A percentile compares a stretch with the other conserved stretches of the same genome.
Evolutionary conservation across 2,797 vertebrate species (phyloP).

Genomic region (Antrozous pallidus): DNA sequence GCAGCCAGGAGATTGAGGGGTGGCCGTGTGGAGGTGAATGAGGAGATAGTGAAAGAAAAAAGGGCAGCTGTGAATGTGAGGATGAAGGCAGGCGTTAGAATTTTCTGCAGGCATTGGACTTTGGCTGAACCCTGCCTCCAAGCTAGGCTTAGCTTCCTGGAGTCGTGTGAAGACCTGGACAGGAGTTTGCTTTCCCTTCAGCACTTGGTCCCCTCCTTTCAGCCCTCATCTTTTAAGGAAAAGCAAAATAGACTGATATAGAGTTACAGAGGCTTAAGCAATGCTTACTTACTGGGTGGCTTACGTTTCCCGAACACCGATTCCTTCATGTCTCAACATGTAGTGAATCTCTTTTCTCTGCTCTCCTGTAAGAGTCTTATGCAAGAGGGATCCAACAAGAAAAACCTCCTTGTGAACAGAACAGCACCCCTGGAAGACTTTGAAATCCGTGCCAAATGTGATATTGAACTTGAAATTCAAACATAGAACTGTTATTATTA

Average conservation of each 20-base stretch:
- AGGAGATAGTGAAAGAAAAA: background rate
- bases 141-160: background rate
- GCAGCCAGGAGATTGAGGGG: background rate
- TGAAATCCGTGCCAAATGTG: conserved; percentile 54
- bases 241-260: background rate
- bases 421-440: conserved; percentile 56
- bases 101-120: background rate
- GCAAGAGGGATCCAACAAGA: conserved; percentile 72
- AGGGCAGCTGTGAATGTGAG: background rate
- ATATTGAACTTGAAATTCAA: conserved; percentile 57
- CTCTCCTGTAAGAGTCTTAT: conserved; percentile 26
- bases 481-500: background rate
- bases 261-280: background rate
- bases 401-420: conserved; percentile 70
- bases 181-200: background rate
- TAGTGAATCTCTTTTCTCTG: conserved; percentile 20
- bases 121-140: background rate
- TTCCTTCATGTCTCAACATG: conserved; percentile 65
- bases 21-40: background rate
- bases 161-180: background rate
- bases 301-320: background rate
- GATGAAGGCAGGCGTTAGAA: background rate
- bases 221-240: background rate
- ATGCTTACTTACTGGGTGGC: background rate
- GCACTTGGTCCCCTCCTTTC: background rate